Conservation (phyloP, 2,113 vertebrate species). For the Egretta garzetta region DNA sequence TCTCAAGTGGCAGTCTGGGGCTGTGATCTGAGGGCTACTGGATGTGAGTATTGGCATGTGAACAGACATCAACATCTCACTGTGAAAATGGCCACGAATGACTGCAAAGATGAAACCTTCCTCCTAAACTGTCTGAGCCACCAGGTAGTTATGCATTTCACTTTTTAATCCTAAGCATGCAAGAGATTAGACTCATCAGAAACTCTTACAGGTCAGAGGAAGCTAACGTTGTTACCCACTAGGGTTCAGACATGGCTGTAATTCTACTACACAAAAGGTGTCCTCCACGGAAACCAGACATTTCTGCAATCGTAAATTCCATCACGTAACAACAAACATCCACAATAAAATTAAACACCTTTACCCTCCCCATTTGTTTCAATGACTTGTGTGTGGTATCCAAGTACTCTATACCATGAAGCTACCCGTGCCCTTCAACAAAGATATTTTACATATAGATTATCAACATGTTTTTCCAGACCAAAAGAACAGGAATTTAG, state of each 20-base stretch:
- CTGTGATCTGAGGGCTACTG: background rate
- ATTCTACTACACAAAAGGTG: background rate
- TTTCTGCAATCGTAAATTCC: background rate
- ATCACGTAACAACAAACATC: background rate
- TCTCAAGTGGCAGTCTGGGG: background rate
- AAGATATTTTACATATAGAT: constrained; percentile 8
- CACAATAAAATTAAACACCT: background rate
- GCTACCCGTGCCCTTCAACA: background rate
- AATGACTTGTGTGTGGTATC: background rate
- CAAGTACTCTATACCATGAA: background rate
- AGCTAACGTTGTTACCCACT: background rate
- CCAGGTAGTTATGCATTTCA: background rate
- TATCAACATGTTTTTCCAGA: constrained; percentile 72
- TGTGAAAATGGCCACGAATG: accelerated
- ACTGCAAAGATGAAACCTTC: background rate
- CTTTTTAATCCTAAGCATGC: background rate
- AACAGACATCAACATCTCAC: background rate
- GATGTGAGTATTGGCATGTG: accelerated
- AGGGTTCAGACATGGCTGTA: background rate
- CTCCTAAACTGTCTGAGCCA: background rate
- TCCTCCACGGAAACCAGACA: background rate
- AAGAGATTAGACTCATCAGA: background rate
- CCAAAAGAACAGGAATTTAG: constrained; percentile 78
- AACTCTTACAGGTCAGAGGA: background rate
- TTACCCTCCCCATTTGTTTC: background rate